Evolutionary conservation across 1,140 invertebrate genomes (phyloP).

Genomic region (Eueides isabella): DNA sequence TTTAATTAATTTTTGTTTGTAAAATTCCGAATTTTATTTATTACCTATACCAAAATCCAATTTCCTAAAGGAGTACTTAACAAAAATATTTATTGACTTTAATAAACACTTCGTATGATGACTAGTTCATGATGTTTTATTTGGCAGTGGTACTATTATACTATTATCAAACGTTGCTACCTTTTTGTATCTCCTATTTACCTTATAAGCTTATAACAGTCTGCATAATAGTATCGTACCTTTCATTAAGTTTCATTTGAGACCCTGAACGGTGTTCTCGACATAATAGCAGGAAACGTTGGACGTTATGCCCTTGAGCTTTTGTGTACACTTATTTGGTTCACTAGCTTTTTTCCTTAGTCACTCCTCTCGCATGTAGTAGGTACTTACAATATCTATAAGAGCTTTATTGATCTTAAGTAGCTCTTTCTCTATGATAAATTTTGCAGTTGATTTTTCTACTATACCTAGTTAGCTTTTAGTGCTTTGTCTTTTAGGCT

Average conservation of each 20-base stretch:
- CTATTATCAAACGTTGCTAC: not conserved
- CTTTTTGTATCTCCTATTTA: slow-evolving; percentile 71
- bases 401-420: slow-evolving; percentile 67
- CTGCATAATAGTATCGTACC: slow-evolving; percentile 75
- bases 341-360: slow-evolving; percentile 58
- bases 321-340: slow-evolving; percentile 67
- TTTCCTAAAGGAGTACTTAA: too few species aligned
- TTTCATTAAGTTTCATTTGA: slow-evolving; percentile 77
- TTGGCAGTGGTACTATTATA: not conserved
- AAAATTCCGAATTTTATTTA: too few species aligned
- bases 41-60: too few species aligned
- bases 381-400: slow-evolving; percentile 45
- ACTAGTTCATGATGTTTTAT: not conserved
- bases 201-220: slow-evolving; percentile 75
- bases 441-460: not conserved
- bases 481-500: not conserved
- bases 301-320: slow-evolving; percentile 65
- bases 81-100: too few species aligned
- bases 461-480: not conserved
- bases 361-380: slow-evolving; percentile 55
- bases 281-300: slow-evolving; percentile 69
- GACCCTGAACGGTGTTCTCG: slow-evolving; percentile 68
- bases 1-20: too few species aligned
- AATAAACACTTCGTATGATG: not conserved
- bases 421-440: slow-evolving; percentile 29